phyloP scores from a whole-genome alignment of 92 coral and sea anemone genomes.

The Nematostella vectensis region DNA sequence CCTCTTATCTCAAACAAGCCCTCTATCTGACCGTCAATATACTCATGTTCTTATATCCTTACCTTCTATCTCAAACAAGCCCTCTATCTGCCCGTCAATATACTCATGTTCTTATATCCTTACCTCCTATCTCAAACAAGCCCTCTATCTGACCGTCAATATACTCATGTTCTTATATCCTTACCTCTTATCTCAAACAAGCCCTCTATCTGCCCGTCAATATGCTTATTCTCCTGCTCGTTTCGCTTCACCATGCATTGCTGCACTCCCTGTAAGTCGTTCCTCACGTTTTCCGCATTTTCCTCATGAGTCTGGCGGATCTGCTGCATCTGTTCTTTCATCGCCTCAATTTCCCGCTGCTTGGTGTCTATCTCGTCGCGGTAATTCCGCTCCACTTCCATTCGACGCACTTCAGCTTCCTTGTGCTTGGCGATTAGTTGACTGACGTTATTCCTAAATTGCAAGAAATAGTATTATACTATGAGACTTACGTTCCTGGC shows the following conservation, averaged over 20 bases:
- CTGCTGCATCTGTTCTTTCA: slow-evolving; percentile 55
- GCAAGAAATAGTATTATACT: neutral
- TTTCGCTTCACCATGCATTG: slow-evolving; percentile 41
- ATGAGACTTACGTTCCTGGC: too few relatives aligned
- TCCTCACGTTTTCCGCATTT: slow-evolving; percentile 40
- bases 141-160: too few relatives aligned
- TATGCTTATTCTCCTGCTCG: slow-evolving; percentile 33
- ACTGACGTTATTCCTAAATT: slow-evolving; percentile 56
- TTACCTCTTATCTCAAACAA: slow-evolving; percentile 53
- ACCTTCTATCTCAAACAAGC: too few relatives aligned
- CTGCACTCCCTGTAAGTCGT: slow-evolving; percentile 54
- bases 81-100: too few relatives aligned
- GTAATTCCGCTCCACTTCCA: slow-evolving; percentile 72
- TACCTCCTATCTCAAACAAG: too few relatives aligned
- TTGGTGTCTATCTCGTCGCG: slow-evolving; percentile 66
- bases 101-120: too few relatives aligned
- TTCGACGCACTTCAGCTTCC: slow-evolving; percentile 78
- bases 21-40: too few relatives aligned
- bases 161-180: too few relatives aligned
- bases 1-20: too few relatives aligned
- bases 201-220: slow-evolving; percentile 48
- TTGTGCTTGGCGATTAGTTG: slow-evolving; percentile 82
- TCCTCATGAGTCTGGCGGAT: slow-evolving; percentile 63
- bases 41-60: too few relatives aligned
- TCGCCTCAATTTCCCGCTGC: slow-evolving; percentile 76